Evolutionary conservation across 2,113 vertebrate species (phyloP).

Genomic region (Tinamus guttatus): DNA sequence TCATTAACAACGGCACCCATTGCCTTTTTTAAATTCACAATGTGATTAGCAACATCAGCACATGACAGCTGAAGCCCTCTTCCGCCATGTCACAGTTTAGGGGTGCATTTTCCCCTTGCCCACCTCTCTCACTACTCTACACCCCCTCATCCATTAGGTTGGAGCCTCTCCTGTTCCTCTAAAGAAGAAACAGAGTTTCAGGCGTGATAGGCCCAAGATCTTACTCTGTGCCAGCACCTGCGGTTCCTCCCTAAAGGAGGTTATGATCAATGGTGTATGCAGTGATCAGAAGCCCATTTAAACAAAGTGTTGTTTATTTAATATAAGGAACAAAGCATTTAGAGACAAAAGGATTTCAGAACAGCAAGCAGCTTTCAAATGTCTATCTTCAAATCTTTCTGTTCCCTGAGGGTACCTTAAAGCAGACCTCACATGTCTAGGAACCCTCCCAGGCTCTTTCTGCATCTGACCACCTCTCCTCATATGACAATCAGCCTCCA

Average conservation of each 20-base stretch:
- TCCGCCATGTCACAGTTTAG: background rate
- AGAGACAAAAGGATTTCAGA: slow-evolving; percentile 22
- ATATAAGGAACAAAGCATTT: background rate
- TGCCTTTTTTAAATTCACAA: fast-evolving
- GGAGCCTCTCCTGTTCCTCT: background rate
- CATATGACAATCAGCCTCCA: background rate
- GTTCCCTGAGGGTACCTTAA: background rate
- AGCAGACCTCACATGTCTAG: background rate
- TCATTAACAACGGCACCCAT: background rate
- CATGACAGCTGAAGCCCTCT: background rate
- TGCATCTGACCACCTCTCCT: background rate
- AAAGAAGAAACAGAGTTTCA: background rate
- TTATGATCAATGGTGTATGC: background rate
- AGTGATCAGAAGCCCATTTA: slow-evolving; percentile 31
- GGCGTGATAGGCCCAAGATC: background rate
- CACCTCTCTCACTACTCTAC: background rate
- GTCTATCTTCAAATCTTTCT: slow-evolving; percentile 9
- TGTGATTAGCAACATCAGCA: background rate
- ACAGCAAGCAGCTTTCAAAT: background rate
- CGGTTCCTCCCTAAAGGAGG: background rate
- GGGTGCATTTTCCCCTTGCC: background rate
- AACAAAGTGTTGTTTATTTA: slow-evolving; percentile 30
- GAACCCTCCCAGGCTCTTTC: background rate
- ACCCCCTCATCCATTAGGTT: background rate
- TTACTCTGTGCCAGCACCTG: background rate